These are phyloP conservation scores for Orchesellides sinensis DNA, from an alignment of 2,888 invertebrate species.

Conservation along the genomic window DNA sequence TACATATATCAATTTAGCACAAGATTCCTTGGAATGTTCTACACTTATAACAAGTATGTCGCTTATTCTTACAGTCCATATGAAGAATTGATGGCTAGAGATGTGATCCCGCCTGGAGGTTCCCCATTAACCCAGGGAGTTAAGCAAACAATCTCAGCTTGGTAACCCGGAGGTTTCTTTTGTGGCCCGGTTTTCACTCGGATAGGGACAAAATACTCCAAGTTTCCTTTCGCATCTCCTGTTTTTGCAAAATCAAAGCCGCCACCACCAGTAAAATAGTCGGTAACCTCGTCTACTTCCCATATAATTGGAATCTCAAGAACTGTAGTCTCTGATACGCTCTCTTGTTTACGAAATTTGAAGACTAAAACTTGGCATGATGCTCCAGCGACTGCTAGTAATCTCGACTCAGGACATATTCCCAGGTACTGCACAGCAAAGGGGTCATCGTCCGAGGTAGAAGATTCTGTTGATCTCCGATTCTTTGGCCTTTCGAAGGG, in stretches of 20 bases:
- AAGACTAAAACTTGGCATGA: conserved; percentile 96
- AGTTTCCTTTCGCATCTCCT: conserved; percentile 75
- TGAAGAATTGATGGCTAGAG: conserved; percentile 95
- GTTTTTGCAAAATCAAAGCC: conserved; percentile 77
- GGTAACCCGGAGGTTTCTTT: conserved; percentile 96
- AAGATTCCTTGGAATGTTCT: background rate
- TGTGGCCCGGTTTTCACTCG: conserved; percentile 86
- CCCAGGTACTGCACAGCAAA: conserved; percentile 93
- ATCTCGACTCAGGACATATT: conserved; percentile 94
- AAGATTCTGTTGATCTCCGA: conserved; percentile 68
- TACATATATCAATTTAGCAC: too few relatives aligned
- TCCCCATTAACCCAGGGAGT: conserved; percentile 88
- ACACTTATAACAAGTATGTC: background rate
- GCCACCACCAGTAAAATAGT: conserved; percentile 75
- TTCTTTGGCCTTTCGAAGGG: conserved; percentile 85
- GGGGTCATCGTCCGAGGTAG: conserved; percentile 85
- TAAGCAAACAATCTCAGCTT: conserved; percentile 95
- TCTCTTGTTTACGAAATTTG: conserved; percentile 95
- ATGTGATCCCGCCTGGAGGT: conserved; percentile 90
- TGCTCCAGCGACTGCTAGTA: conserved; percentile 92
- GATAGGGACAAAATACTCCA: conserved; percentile 78
- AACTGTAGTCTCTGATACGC: conserved; percentile 87
- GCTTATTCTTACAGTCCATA: conserved; percentile 91
- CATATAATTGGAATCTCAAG: conserved; percentile 92
- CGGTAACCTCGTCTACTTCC: conserved; percentile 79